Conservation (phyloP, 2,113 vertebrate species). For the Ceuthmochares aereus region DNA sequence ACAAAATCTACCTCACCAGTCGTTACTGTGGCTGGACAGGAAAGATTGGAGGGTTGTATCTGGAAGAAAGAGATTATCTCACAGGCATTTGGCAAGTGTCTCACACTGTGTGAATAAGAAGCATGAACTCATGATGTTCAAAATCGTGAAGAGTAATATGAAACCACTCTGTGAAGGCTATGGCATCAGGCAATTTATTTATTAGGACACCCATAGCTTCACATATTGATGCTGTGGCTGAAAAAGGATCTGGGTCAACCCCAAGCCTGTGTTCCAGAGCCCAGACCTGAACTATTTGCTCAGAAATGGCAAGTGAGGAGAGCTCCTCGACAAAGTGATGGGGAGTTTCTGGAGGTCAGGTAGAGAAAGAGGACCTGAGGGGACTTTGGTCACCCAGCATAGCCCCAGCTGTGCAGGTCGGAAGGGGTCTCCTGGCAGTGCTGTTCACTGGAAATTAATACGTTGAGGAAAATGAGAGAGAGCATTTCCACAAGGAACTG, state of each 20-base stretch:
- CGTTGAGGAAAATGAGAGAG: neutral
- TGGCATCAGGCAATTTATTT: neutral
- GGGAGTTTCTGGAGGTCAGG: neutral
- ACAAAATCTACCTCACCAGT: neutral
- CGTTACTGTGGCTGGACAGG: neutral
- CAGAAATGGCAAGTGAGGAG: neutral
- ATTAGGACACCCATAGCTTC: neutral
- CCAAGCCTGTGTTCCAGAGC: neutral
- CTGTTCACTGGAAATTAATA: neutral
- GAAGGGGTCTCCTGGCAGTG: neutral
- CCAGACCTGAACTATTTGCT: neutral
- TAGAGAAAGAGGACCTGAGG: neutral
- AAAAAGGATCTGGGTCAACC: accelerated
- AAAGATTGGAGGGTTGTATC: neutral
- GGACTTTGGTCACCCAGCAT: neutral
- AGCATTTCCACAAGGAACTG: neutral
- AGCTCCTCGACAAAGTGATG: neutral
- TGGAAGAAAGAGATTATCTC: neutral
- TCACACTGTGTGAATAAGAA: neutral
- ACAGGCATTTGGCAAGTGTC: neutral
- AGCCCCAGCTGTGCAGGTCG: neutral
- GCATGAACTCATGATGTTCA: neutral
- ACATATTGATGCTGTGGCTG: neutral
- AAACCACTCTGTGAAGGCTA: neutral
- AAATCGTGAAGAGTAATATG: neutral